Percentiles rank a stretch among this genome's conserved stretches.
Conservation (phyloP, 2,888 invertebrate genomes). For the Eupithecia subumbrata region DNA sequence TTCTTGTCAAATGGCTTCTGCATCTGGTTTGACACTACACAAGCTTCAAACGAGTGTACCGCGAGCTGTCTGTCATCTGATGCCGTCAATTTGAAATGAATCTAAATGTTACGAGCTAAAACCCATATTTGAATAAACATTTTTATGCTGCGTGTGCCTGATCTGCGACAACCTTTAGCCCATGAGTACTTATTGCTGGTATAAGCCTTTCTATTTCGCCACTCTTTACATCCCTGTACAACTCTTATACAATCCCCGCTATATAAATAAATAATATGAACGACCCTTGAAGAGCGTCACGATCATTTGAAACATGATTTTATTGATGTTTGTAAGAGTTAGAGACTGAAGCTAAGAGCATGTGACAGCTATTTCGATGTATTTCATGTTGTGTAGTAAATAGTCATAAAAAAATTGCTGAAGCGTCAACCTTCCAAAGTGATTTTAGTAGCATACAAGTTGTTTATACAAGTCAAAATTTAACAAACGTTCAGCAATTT, state of each 20-base stretch:
- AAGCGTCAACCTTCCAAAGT: background rate
- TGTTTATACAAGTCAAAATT: too few relatives aligned
- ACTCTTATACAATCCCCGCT: background rate
- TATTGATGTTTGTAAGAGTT: background rate
- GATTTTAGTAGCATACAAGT: background rate
- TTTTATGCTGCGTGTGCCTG: too few relatives aligned
- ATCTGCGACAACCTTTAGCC: background rate
- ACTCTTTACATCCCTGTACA: background rate
- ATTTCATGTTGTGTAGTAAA: background rate
- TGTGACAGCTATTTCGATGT: background rate
- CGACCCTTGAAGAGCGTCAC: background rate
- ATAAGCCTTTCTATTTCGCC: background rate
- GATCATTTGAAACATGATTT: background rate
- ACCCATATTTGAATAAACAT: too few relatives aligned
- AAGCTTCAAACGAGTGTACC: too few relatives aligned
- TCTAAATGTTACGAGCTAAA: too few relatives aligned
- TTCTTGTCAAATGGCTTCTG: too few relatives aligned
- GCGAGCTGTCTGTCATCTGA: too few relatives aligned
- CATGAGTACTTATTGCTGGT: background rate
- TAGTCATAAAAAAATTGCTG: background rate
- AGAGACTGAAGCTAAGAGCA: background rate
- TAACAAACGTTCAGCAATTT: too few relatives aligned
- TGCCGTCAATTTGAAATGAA: too few relatives aligned
- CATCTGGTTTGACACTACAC: too few relatives aligned
- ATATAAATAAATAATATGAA: background rate